Evolutionary conservation across 2,797 vertebrate species (phyloP).

Genomic region (Emys orbicularis): DNA sequence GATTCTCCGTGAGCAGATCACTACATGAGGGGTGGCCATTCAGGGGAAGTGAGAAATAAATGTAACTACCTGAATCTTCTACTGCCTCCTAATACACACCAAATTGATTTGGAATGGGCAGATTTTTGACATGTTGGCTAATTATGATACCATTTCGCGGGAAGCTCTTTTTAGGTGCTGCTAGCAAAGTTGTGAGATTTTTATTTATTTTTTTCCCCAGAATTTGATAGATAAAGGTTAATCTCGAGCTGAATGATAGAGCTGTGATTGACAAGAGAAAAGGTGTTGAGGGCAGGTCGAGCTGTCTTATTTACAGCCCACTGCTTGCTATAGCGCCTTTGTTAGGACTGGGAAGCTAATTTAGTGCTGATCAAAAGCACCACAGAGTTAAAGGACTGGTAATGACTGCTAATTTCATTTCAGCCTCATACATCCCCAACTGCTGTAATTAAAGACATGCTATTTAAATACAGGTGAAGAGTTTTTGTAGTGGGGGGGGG

Average conservation of each 20-base stretch:
- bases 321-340: constrained; percentile 86
- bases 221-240: constrained; percentile 85
- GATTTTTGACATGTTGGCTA: constrained; percentile 66
- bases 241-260: constrained; percentile 84
- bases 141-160: constrained; percentile 67
- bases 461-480: constrained; percentile 89
- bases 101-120: constrained; percentile 53
- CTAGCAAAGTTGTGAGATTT: constrained; percentile 58
- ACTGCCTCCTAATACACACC: background rate
- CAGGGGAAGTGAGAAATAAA: background rate
- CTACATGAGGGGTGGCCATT: background rate
- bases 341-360: constrained; percentile 89
- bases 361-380: constrained; percentile 89
- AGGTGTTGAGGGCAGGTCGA: constrained; percentile 87
- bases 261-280: constrained; percentile 87
- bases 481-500: constrained; percentile 65
- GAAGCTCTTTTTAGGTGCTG: constrained; percentile 58
- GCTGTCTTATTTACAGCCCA: constrained; percentile 88
- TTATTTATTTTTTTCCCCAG: constrained; percentile 18
- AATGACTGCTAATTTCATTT: constrained; percentile 91
- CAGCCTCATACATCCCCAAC: constrained; percentile 86
- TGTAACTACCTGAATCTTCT: background rate
- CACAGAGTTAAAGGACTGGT: constrained; percentile 88
- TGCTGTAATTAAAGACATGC: constrained; percentile 87
- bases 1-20: background rate